These are phyloP conservation scores for Hermetia illucens DNA, from an alignment of 1,140 invertebrate species.

Conservation along the genomic window DNA sequence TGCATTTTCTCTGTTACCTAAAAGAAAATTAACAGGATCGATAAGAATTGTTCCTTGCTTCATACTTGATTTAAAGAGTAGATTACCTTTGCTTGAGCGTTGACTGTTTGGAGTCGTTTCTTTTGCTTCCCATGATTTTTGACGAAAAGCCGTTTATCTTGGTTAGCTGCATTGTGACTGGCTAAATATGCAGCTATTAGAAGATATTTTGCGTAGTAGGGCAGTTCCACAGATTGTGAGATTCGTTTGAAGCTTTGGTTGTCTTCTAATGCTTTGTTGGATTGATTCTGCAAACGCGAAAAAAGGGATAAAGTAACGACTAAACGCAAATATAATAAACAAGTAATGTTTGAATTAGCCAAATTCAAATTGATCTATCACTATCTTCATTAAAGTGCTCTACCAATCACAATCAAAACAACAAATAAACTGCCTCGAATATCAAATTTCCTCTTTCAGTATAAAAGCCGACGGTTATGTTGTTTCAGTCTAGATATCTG, in stretches of 20 bases:
- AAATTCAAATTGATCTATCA: no score
- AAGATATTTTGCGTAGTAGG: conserved; percentile 77
- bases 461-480: no score
- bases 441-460: no score
- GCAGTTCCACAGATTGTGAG: conserved; percentile 63
- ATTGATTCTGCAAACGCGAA: neutral
- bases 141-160: conserved; percentile 69
- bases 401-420: conserved; percentile 10
- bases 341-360: neutral
- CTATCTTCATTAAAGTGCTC: neutral
- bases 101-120: conserved; percentile 40
- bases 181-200: conserved; percentile 80
- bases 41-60: conserved; percentile 21
- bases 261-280: conserved; percentile 32
- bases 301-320: neutral
- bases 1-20: conserved; percentile 36
- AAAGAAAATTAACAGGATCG: conserved; percentile 11
- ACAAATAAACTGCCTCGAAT: no score
- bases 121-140: conserved; percentile 53
- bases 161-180: conserved; percentile 76
- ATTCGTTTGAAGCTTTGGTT: conserved; percentile 37
- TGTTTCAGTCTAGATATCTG: no score
- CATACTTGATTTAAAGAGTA: no score
- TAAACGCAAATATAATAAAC: neutral
- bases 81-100: conserved; percentile 35